phyloP scores from a whole-genome alignment of 2,797 vertebrate species.

The Mus minutoides region DNA sequence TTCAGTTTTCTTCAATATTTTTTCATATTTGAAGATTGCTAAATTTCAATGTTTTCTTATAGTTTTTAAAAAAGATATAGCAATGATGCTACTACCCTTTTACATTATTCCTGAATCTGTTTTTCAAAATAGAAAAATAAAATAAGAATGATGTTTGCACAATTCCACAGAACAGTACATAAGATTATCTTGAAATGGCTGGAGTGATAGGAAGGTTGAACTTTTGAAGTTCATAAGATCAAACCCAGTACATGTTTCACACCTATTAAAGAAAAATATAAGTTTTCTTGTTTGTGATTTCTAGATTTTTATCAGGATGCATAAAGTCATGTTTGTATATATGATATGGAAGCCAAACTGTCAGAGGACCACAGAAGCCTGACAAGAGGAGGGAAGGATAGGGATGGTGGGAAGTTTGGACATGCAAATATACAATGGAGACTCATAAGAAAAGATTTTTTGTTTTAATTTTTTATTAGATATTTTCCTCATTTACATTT shows the following conservation, averaged over 20 bases:
- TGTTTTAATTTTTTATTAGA: too few relatives aligned
- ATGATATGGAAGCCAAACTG: background rate
- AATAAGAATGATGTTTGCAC: background rate
- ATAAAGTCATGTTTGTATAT: background rate
- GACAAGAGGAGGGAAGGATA: background rate
- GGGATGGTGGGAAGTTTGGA: background rate
- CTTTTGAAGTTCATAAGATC: slow-evolving; percentile 24
- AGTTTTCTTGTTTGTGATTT: background rate
- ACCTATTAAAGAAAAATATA: slow-evolving; percentile 33
- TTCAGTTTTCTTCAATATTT: slow-evolving; percentile 9
- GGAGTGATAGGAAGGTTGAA: background rate
- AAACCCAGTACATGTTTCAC: slow-evolving; percentile 35
- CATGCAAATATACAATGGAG: background rate
- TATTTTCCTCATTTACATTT: too few relatives aligned
- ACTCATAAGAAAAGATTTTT: background rate
- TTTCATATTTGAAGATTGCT: background rate
- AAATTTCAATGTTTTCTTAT: background rate
- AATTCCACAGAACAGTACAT: slow-evolving; percentile 34
- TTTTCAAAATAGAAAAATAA: slow-evolving; percentile 46
- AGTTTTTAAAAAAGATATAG: background rate
- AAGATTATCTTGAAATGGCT: background rate
- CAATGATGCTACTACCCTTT: background rate
- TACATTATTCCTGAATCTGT: slow-evolving; percentile 10
- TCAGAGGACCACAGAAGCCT: background rate
- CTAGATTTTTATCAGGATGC: background rate